phyloP scores from a whole-genome alignment of 1,140 invertebrate species.

The Cotesia vestalis region DNA sequence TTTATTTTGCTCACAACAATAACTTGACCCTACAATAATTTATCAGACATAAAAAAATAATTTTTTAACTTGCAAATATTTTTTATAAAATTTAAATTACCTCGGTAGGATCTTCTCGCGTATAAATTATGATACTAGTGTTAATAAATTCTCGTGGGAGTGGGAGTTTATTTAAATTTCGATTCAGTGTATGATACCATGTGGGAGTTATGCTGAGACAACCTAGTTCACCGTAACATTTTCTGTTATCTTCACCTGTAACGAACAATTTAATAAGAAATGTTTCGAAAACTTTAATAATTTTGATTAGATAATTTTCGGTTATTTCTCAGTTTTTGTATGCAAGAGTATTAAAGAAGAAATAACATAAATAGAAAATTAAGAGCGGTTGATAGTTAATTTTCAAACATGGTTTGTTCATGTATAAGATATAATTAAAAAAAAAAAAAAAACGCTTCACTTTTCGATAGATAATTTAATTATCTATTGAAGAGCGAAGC shows the following conservation, averaged over 20 bases:
- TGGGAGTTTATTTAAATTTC: slow-evolving; percentile 84
- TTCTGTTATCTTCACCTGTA: slow-evolving; percentile 79
- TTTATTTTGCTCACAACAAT: slow-evolving; percentile 74
- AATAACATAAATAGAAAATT: too few relatives aligned
- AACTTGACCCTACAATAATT: slow-evolving; percentile 70
- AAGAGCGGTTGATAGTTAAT: too few relatives aligned
- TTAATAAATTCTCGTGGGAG: slow-evolving; percentile 82
- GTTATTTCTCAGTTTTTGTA: too few relatives aligned
- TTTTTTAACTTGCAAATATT: neutral
- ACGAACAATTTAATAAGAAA: too few relatives aligned
- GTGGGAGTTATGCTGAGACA: slow-evolving; percentile 84
- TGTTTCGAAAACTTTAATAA: too few relatives aligned
- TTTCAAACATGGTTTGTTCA: too few relatives aligned
- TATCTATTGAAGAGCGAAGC: too few relatives aligned
- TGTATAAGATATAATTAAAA: too few relatives aligned
- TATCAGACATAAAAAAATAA: neutral
- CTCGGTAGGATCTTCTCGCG: slow-evolving; percentile 77
- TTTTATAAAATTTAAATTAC: slow-evolving; percentile 57
- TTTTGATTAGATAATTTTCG: too few relatives aligned
- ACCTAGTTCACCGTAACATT: slow-evolving; percentile 83
- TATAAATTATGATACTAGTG: slow-evolving; percentile 82
- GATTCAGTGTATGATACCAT: slow-evolving; percentile 83
- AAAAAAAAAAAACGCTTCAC: too few relatives aligned
- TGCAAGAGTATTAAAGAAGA: too few relatives aligned
- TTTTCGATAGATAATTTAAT: too few relatives aligned